phyloP scores from a whole-genome alignment of 2,888 invertebrate genomes.

The Synanthedon vespiformis region DNA sequence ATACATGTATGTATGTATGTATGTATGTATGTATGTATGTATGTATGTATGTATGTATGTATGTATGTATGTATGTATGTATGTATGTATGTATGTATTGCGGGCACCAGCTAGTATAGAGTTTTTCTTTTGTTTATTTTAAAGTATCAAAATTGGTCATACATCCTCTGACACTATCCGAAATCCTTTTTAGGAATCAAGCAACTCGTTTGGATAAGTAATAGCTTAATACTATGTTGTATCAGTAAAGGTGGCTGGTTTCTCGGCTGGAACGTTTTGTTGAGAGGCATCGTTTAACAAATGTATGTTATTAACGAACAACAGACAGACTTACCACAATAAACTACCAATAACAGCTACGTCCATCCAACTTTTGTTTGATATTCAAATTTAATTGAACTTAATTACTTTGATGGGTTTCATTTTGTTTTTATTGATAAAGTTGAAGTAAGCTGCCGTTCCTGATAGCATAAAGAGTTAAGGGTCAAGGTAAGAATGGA shows the following conservation, averaged over 20 bases:
- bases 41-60: too few relatives aligned
- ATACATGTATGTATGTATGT: too few relatives aligned
- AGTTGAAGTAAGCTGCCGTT: too few relatives aligned
- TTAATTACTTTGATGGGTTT: constrained; percentile 4
- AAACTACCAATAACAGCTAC: constrained; percentile 5
- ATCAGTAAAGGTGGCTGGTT: constrained; percentile 51
- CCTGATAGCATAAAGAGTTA: too few relatives aligned
- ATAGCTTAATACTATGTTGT: constrained; percentile 66
- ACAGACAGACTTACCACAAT: constrained; percentile 9
- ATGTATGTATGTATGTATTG: too few relatives aligned
- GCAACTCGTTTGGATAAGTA: constrained; percentile 54
- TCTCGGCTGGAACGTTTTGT: constrained; percentile 43
- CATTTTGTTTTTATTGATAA: background rate
- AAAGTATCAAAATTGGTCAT: background rate
- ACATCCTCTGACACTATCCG: constrained; percentile 2
- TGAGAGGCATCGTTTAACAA: constrained; percentile 34
- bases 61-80: too few relatives aligned
- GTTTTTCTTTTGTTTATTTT: background rate
- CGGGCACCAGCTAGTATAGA: too few relatives aligned
- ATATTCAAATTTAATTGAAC: constrained; percentile 24
- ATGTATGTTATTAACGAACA: constrained; percentile 54
- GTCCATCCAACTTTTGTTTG: constrained; percentile 16
- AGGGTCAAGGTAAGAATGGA: too few relatives aligned
- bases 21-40: too few relatives aligned
- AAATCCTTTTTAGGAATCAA: constrained; percentile 42